Evolutionary conservation across 2,888 invertebrate species (phyloP).

Genomic region (Andrena camellia): DNA sequence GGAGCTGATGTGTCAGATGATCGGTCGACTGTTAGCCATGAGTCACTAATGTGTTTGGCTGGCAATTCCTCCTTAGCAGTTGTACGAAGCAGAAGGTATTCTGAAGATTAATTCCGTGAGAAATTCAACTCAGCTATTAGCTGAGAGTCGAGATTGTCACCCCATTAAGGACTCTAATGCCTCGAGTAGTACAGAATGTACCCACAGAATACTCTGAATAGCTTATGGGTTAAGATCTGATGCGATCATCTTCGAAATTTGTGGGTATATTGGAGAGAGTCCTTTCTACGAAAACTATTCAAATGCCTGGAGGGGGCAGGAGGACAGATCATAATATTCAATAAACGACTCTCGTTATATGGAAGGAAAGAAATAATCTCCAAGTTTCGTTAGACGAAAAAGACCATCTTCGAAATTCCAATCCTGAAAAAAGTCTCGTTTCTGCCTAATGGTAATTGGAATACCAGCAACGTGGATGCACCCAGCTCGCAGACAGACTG

Average conservation of each 20-base stretch:
- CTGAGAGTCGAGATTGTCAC: too few species aligned
- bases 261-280: too few species aligned
- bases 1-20: neutral
- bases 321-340: too few species aligned
- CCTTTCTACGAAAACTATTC: too few species aligned
- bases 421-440: neutral
- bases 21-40: neutral
- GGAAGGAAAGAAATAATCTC: too few species aligned
- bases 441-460: constrained; percentile 15
- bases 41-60: neutral
- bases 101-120: too few species aligned
- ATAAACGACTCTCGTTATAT: too few species aligned
- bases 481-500: constrained; percentile 20
- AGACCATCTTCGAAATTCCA: too few species aligned
- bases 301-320: too few species aligned
- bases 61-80: too few species aligned
- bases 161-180: neutral
- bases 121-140: too few species aligned
- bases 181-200: neutral
- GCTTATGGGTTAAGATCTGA: neutral
- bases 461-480: constrained; percentile 26
- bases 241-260: neutral
- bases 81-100: too few species aligned
- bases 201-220: neutral
- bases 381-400: neutral